These are phyloP conservation scores for Poeciliopsis prolifica DNA, from an alignment of 2,113 vertebrate species.

Conservation along the genomic window DNA sequence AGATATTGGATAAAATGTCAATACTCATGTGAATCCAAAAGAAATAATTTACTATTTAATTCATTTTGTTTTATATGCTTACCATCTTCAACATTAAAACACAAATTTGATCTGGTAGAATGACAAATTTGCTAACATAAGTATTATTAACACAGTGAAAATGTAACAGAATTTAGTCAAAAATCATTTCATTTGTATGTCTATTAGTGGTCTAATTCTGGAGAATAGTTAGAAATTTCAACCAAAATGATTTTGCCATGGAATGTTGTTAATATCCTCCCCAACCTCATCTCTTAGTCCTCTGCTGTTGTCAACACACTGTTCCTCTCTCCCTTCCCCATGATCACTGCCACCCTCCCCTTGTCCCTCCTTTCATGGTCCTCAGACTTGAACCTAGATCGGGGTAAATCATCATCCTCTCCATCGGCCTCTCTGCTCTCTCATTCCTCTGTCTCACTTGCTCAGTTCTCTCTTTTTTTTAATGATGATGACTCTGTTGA, in stretches of 20 bases:
- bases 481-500: constrained; percentile 30
- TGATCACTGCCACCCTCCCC: constrained; percentile 73
- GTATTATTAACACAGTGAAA: constrained; percentile 56
- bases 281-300: constrained; percentile 75
- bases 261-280: constrained; percentile 75
- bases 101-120: constrained; percentile 30
- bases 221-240: constrained; percentile 49
- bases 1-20: neutral
- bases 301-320: constrained; percentile 80
- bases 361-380: constrained; percentile 81
- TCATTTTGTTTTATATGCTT: constrained; percentile 31
- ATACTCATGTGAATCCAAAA: constrained; percentile 26
- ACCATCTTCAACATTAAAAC: constrained; percentile 29
- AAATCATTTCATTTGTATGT: constrained; percentile 30
- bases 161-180: constrained; percentile 23
- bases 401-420: constrained; percentile 86
- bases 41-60: constrained; percentile 22
- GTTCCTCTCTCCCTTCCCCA: constrained; percentile 78
- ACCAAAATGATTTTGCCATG: constrained; percentile 63
- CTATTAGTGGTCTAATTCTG: constrained; percentile 58
- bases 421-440: constrained; percentile 61
- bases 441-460: constrained; percentile 48
- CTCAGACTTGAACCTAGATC: constrained; percentile 92
- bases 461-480: constrained; percentile 30
- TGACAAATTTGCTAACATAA: constrained; percentile 59